A percentile compares a stretch with the other conserved stretches of the same genome.
phyloP scores from a whole-genome alignment of 2,888 invertebrate genomes.

The Drosophila formosana region DNA sequence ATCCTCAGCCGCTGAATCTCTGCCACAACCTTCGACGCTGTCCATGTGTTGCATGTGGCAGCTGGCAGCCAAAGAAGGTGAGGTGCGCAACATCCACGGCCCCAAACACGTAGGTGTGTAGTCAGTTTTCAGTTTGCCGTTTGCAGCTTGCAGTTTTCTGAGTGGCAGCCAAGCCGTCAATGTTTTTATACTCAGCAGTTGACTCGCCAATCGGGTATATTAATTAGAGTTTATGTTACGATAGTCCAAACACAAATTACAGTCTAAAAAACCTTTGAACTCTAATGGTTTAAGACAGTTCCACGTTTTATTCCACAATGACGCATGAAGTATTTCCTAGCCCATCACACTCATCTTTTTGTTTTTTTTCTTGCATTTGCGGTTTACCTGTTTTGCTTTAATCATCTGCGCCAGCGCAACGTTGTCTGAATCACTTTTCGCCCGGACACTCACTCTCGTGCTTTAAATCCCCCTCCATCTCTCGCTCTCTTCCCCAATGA shows the following conservation, averaged over 20 bases:
- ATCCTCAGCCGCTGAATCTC: conserved; percentile 9
- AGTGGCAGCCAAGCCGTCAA: conserved; percentile 53
- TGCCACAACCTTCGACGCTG: conserved; percentile 36
- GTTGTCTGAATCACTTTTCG: conserved; percentile 54
- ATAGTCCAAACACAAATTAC: too few species aligned
- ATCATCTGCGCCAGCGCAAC: conserved; percentile 52
- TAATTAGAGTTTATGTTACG: too few species aligned
- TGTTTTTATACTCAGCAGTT: conserved; percentile 31
- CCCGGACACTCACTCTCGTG: background rate
- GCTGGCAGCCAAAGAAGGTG: conserved; percentile 65
- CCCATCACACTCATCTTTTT: background rate
- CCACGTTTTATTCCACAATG: background rate
- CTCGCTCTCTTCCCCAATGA: background rate
- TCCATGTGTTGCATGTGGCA: conserved; percentile 58
- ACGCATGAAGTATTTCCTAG: conserved; percentile 19
- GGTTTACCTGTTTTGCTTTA: conserved; percentile 59
- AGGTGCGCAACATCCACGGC: conserved; percentile 28
- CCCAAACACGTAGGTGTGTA: conserved; percentile 49
- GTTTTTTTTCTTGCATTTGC: conserved; percentile 2
- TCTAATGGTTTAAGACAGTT: background rate
- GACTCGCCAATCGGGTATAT: background rate
- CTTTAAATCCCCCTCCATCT: background rate
- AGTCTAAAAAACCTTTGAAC: too few species aligned
- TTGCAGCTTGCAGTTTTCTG: conserved; percentile 22
- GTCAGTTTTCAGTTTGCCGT: conserved; percentile 31